Evolutionary conservation across 2,797 vertebrate species (phyloP).

Genomic region (Pangasius sanitwongsei): DNA sequence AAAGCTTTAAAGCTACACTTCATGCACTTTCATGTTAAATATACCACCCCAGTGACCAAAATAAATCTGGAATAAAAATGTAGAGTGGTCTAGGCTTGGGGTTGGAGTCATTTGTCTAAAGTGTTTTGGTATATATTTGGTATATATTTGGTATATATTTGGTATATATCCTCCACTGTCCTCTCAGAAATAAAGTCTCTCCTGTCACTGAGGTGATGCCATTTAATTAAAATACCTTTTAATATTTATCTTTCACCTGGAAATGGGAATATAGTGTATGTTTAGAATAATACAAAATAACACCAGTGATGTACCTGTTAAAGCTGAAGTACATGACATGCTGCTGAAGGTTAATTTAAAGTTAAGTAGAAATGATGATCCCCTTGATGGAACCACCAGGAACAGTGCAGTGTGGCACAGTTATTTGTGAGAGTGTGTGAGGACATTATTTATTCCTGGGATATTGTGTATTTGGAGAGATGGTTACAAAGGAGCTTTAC

Average conservation of each 20-base stretch:
- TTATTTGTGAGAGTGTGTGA: neutral
- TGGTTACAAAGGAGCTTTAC: neutral
- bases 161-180: neutral
- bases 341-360: neutral
- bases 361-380: neutral
- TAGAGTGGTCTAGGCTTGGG: neutral
- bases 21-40: neutral
- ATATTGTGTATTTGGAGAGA: neutral
- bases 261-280: neutral
- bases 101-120: neutral
- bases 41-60: neutral
- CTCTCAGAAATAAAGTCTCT: neutral
- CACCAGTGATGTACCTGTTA: neutral
- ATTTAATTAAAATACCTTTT: neutral
- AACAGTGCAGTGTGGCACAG: neutral
- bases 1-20: neutral
- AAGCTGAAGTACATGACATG: neutral
- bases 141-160: too few species aligned
- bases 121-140: neutral
- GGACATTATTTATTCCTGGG: neutral
- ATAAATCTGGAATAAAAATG: neutral
- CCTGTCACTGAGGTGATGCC: neutral
- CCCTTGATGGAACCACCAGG: neutral
- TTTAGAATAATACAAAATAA: neutral
- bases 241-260: neutral